Conservation (phyloP, 2,113 vertebrate species). For the Pygoscelis antarcticus region DNA sequence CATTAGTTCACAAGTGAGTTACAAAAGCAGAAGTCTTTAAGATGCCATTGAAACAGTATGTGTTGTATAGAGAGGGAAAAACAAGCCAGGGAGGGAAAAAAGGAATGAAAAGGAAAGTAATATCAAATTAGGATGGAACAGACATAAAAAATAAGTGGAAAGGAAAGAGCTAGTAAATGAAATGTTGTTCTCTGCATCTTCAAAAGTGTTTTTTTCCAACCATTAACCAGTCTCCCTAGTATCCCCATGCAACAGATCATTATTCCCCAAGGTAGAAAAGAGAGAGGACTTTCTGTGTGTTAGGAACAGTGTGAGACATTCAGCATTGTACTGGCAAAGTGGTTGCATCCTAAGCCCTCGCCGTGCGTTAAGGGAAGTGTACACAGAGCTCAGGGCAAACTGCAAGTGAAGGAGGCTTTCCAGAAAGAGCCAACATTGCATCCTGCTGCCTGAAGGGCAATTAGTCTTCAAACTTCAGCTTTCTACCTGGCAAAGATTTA, state of each 20-base stretch:
- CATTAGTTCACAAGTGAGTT: neutral
- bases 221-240: neutral
- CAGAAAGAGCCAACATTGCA: neutral
- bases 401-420: neutral
- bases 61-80: neutral
- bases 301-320: neutral
- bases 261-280: neutral
- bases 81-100: neutral
- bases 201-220: neutral
- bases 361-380: neutral
- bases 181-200: neutral
- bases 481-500: neutral
- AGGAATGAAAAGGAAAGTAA: neutral
- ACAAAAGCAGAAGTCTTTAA: neutral
- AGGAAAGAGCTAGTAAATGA: neutral
- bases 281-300: neutral
- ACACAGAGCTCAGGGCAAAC: neutral
- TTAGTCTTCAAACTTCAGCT: neutral
- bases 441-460: neutral
- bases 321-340: neutral
- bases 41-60: neutral
- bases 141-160: neutral
- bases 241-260: neutral
- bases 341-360: neutral
- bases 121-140: neutral